A percentile compares a stretch with the other conserved stretches of the same genome.
Evolutionary conservation across 2,888 invertebrate species (phyloP).

Genomic region (Odiellus spinosus): DNA sequence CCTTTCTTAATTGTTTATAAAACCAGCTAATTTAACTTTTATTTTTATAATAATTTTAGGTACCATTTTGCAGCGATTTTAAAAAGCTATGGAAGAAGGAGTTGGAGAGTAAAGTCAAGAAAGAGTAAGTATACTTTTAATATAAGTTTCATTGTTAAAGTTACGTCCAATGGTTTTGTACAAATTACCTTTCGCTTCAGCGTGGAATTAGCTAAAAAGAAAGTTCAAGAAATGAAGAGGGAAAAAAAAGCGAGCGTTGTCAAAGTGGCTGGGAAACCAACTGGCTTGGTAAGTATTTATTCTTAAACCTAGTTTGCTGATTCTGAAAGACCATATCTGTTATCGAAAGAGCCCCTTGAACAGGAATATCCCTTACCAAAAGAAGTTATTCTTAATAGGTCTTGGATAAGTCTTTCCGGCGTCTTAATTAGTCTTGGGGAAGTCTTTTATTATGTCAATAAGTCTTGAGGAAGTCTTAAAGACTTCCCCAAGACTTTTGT

Average conservation of each 20-base stretch:
- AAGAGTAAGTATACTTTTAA: slow-evolving; percentile 9
- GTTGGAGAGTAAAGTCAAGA: slow-evolving; percentile 59
- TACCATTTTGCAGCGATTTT: slow-evolving; percentile 76
- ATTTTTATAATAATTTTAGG: too few relatives aligned
- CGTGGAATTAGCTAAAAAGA: slow-evolving; percentile 10
- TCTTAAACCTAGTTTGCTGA: not conserved
- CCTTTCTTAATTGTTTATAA: too few relatives aligned
- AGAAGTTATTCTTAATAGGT: too few relatives aligned
- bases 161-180: not conserved
- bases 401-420: too few relatives aligned
- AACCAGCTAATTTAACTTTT: too few relatives aligned
- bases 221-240: slow-evolving; percentile 14
- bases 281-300: slow-evolving; percentile 12
- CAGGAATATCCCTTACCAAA: too few relatives aligned
- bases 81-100: slow-evolving; percentile 92
- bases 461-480: too few relatives aligned
- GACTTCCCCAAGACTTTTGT: too few relatives aligned
- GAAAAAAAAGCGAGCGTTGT: slow-evolving; percentile 12
- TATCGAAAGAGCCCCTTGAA: too few relatives aligned
- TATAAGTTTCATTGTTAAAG: not conserved
- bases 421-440: too few relatives aligned
- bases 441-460: too few relatives aligned
- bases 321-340: not conserved
- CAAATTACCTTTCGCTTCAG: slow-evolving; percentile 5
- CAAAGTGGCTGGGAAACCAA: slow-evolving; percentile 14